Evolutionary conservation across 2,888 invertebrate genomes (phyloP).

Genomic region (Ashinkailepas kermadecensis): DNA sequence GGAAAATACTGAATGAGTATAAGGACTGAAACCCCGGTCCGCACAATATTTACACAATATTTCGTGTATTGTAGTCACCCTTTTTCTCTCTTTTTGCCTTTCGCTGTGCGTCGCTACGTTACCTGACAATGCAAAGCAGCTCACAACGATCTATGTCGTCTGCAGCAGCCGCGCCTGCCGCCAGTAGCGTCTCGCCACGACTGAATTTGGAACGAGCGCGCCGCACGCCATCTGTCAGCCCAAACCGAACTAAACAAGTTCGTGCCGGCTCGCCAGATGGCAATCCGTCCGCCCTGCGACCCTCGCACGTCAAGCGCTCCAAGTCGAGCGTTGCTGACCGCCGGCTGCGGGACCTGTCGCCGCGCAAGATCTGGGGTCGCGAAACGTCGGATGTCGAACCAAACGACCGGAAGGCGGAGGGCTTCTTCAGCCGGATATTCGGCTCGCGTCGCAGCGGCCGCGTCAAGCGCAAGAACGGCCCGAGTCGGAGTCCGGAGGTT

Average conservation of each 20-base stretch:
- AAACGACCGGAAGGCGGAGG: not conserved
- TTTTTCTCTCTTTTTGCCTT: too few relatives aligned
- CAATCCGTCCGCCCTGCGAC: not conserved
- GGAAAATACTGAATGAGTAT: too few relatives aligned
- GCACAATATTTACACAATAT: too few relatives aligned
- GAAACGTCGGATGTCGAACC: not conserved
- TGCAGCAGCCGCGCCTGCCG: not conserved
- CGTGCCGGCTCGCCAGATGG: not conserved
- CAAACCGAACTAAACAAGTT: not conserved
- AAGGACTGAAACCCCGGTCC: too few relatives aligned
- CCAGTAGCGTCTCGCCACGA: not conserved
- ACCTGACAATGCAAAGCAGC: too few relatives aligned
- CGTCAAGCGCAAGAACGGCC: not conserved
- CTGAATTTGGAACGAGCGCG: not conserved
- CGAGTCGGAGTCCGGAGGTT: not conserved
- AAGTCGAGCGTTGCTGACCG: conserved; percentile 17
- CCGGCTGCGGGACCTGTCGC: not conserved
- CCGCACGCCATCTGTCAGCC: conserved; percentile 9
- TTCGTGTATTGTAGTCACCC: too few relatives aligned
- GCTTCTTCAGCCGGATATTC: conserved; percentile 9
- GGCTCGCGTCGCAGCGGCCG: not conserved
- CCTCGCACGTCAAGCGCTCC: not conserved
- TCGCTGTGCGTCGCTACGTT: too few relatives aligned
- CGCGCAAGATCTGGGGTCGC: not conserved
- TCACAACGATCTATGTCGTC: too few relatives aligned